Evolutionary conservation across 2,888 invertebrate species (phyloP), one percentile per base, ranked within the genome.

Genomic region (Tetragonisca angustula): DNA sequence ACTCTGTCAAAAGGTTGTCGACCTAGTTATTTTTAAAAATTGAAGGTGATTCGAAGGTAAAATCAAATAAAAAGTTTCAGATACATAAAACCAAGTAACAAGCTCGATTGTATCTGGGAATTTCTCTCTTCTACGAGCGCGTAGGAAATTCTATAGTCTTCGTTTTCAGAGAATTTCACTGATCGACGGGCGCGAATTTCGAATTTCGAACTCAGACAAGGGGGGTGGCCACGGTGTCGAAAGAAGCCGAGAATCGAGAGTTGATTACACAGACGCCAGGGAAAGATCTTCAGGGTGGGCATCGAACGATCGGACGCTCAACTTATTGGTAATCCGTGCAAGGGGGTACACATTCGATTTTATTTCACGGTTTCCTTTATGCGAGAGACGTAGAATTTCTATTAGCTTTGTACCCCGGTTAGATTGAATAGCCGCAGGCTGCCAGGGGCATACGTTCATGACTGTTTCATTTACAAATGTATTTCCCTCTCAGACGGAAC

Each of bases 401-500:
- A 92, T 92, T 92, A 91, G 91, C 92, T 92, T 92, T 92, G 92
- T 92, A 90, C 90, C 85, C 86, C 84, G 89, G 92, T 91, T 91
- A 90, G 92, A 93, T 93, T 91, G 93, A 92, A 93, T 91, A 91
- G 92, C 92, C 93, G 92, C 92, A 87, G 91, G 92, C 89, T 84
- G 85, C 82, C 80, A 77, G 89, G 43, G 90, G 90, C 92, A 92
- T 92, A 91, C 93, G 92, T 91, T 92, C 91, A 91, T 91, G 92
- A 93, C 93, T 92, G 92, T 93, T 93, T 93, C 93, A 94, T 93
- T 93, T 93, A 93, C 93, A 93, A 93, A 93, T 94, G 93, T 93
- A 94, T 93, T 93, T 92, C 91, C 92, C 92, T 89, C 87, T 92
- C 91, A 91, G 91, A 91, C 90, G 90, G 89, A 93, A 92, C 93